Conservation (phyloP, 2,888 invertebrate species). For the Blastobasis adustella region DNA sequence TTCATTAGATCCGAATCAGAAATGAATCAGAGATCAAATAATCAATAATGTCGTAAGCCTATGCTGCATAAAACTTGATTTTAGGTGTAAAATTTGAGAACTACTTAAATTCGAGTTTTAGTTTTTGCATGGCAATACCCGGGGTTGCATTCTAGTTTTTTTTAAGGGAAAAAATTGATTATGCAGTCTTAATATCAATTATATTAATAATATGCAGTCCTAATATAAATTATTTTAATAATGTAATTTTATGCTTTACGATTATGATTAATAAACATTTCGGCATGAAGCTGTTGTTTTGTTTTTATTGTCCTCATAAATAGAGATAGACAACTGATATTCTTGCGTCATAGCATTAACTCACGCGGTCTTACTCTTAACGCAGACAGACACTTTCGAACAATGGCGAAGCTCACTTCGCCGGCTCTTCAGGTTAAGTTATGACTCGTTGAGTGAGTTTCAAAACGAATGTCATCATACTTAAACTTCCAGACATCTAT, state of each 20-base stretch:
- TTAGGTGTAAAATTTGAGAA: constrained; percentile 41
- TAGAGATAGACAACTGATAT: too few relatives aligned
- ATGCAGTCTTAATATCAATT: constrained; percentile 55
- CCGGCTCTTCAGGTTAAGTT: too few relatives aligned
- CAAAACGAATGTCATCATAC: too few relatives aligned
- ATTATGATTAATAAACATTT: constrained; percentile 60
- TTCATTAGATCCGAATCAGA: constrained; percentile 12
- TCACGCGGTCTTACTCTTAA: too few relatives aligned
- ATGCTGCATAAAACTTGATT: constrained; percentile 64
- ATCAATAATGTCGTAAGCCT: constrained; percentile 51
- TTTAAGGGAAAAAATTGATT: constrained; percentile 65
- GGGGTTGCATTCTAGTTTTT: constrained; percentile 68
- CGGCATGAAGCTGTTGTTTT: constrained; percentile 43
- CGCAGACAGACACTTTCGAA: too few relatives aligned
- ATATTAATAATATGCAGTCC: neutral
- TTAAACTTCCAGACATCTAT: too few relatives aligned
- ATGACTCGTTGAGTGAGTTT: too few relatives aligned
- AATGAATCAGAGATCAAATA: constrained; percentile 19
- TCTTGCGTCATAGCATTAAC: too few relatives aligned
- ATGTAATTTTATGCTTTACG: constrained; percentile 33
- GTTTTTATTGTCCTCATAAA: constrained; percentile 17
- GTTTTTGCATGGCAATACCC: constrained; percentile 67
- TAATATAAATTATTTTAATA: constrained; percentile 20
- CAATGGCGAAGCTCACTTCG: too few relatives aligned
- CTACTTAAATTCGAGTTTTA: constrained; percentile 65